Conservation (phyloP, 1,140 invertebrate species). For the Teleogryllus occipitalis region DNA sequence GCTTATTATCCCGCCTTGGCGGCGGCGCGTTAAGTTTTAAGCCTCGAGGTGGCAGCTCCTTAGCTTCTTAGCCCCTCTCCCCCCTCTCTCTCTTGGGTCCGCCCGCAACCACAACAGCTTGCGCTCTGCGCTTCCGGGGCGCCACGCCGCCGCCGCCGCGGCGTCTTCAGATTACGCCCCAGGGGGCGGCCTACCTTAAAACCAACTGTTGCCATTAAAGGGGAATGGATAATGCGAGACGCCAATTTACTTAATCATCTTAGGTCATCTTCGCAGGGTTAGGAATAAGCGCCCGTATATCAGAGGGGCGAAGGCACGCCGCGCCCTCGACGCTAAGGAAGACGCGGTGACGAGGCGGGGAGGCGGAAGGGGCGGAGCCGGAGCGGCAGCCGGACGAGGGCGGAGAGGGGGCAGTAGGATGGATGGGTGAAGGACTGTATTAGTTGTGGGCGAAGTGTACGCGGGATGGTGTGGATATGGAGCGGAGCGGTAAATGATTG, state of each 20-base stretch:
- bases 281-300: neutral
- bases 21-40: neutral
- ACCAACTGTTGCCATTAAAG: slow-evolving; percentile 4
- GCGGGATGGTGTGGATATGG: too few species aligned
- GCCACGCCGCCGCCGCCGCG: too few species aligned
- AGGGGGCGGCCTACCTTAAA: neutral
- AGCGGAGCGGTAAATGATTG: too few species aligned
- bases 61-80: neutral
- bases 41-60: neutral
- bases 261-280: neutral
- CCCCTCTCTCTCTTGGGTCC: too few species aligned
- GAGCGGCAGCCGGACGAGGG: neutral
- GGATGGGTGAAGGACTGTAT: too few species aligned
- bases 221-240: neutral
- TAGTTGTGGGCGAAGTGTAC: too few species aligned
- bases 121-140: neutral
- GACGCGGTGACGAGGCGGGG: too few species aligned
- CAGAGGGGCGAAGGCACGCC: too few species aligned
- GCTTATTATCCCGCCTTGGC: neutral
- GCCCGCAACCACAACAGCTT: neutral
- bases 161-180: neutral
- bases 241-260: slow-evolving; percentile 5
- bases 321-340: too few species aligned
- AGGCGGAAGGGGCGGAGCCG: neutral
- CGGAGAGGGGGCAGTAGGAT: neutral